Percentiles rank a stretch among this genome's conserved stretches.
phyloP scores from a whole-genome alignment of 2,797 vertebrate species.

The Mormyrops attenuatus region DNA sequence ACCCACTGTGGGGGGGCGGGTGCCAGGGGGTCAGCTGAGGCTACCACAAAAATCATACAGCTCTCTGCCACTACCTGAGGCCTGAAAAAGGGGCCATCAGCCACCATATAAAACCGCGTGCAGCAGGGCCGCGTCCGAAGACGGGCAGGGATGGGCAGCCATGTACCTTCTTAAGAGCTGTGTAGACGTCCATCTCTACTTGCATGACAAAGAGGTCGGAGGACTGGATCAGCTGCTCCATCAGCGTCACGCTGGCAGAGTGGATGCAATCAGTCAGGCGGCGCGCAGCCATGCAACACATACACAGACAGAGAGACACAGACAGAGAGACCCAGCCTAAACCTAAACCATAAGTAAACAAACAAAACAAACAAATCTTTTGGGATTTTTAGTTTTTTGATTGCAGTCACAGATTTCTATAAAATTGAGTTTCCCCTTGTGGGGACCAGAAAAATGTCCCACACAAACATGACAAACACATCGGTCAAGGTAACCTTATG shows the following conservation, averaged over 20 bases:
- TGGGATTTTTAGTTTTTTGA: no score
- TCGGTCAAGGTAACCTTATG: not conserved
- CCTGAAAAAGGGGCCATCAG: not conserved
- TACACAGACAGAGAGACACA: not conserved
- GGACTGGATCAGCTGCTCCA: slow-evolving; percentile 87
- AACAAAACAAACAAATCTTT: no score
- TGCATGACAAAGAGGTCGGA: slow-evolving; percentile 97
- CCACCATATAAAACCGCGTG: not conserved
- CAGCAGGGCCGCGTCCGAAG: not conserved
- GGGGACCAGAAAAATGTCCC: not conserved
- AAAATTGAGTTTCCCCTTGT: not conserved
- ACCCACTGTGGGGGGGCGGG: slow-evolving; percentile 73
- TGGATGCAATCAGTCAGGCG: not conserved
- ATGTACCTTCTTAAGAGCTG: slow-evolving; percentile 89
- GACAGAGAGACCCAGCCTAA: not conserved
- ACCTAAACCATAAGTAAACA: no score
- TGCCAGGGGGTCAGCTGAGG: not conserved
- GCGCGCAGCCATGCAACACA: not conserved
- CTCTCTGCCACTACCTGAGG: not conserved
- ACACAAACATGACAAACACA: not conserved
- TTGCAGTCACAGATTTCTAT: no score
- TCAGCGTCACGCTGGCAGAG: slow-evolving; percentile 73
- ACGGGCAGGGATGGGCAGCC: not conserved
- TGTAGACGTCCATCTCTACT: slow-evolving; percentile 98
- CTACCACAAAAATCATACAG: not conserved